Percentiles rank a stretch among this genome's conserved stretches.
Evolutionary conservation across 2,113 vertebrate species (phyloP).

Genomic region (Anoura caudifer): DNA sequence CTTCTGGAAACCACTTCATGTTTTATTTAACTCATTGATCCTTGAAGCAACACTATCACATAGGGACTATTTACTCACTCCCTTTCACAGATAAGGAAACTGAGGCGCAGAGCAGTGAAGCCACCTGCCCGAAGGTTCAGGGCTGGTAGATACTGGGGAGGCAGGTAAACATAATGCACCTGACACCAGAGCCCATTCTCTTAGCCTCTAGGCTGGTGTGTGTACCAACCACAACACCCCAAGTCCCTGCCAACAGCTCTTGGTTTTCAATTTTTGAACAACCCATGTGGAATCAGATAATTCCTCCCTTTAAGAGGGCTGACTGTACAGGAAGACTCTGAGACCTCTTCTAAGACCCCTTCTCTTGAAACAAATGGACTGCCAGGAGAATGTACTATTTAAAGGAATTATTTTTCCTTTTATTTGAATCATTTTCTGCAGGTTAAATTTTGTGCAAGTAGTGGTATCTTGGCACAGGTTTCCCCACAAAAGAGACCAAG

Average conservation of each 20-base stretch:
- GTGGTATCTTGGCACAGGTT: background rate
- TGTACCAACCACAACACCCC: background rate
- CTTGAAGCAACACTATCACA: background rate
- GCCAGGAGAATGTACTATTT: background rate
- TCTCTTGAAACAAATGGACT: background rate
- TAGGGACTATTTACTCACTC: background rate
- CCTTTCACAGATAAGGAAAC: conserved; percentile 21
- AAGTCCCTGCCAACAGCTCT: background rate
- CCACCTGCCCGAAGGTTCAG: background rate
- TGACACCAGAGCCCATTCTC: background rate
- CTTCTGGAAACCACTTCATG: background rate
- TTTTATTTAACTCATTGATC: conserved; percentile 7
- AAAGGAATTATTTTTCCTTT: background rate
- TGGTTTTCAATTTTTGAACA: background rate
- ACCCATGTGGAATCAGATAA: background rate
- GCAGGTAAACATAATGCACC: background rate
- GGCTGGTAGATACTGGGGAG: background rate
- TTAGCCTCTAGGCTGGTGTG: background rate
- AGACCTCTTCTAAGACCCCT: background rate
- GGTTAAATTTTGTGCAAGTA: background rate
- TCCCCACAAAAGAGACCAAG: background rate
- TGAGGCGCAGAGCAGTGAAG: background rate
- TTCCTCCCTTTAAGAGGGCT: background rate
- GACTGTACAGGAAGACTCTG: background rate
- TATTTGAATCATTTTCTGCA: background rate